phyloP scores from a whole-genome alignment of 2,113 vertebrate species.

The Mus pahari region DNA sequence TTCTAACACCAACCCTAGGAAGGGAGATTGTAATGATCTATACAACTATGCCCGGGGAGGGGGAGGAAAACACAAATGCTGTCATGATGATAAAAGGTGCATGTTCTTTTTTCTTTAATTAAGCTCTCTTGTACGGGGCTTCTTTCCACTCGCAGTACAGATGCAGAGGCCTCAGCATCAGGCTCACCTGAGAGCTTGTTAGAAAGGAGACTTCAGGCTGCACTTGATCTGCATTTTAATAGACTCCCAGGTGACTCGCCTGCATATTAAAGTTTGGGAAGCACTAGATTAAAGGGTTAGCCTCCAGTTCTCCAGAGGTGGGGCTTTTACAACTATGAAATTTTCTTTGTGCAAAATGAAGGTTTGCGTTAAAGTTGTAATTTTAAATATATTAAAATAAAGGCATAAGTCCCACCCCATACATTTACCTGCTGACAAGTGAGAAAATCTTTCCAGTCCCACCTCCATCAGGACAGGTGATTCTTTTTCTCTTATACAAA shows the following conservation, averaged over 20 bases:
- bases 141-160: background rate
- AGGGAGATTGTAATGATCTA: background rate
- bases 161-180: background rate
- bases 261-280: conserved; percentile 1
- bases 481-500: background rate
- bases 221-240: background rate
- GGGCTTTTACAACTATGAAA: background rate
- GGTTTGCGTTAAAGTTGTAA: background rate
- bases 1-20: background rate
- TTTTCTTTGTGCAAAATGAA: conserved; percentile 12
- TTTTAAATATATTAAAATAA: conserved; percentile 16
- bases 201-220: background rate
- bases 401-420: background rate
- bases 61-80: background rate
- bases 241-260: background rate
- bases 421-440: background rate
- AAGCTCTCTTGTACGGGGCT: background rate
- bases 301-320: background rate
- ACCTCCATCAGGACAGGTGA: background rate
- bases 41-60: background rate
- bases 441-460: background rate
- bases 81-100: background rate
- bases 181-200: background rate
- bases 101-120: background rate
- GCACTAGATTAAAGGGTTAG: background rate